These are phyloP conservation scores for Caradrina kadenii DNA, from an alignment of 2,888 invertebrate species.

Conservation along the genomic window DNA sequence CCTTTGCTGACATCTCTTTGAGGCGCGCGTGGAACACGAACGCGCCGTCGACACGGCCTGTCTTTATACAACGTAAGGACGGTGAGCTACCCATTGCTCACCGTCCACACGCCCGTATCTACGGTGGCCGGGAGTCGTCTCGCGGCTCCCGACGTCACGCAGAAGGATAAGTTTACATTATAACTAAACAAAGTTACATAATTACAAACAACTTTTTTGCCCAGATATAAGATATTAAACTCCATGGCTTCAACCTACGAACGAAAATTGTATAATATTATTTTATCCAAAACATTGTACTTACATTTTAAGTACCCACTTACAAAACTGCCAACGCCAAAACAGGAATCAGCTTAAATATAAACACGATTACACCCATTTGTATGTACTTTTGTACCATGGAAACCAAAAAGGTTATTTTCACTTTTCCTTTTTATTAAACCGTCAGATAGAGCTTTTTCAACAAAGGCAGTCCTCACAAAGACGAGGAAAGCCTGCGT, in stretches of 20 bases:
- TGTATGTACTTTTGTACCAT: constrained; percentile 18
- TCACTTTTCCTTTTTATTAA: constrained; percentile 64
- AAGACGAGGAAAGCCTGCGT: constrained; percentile 74
- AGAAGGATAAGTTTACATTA: too few species aligned
- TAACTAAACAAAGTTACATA: too few species aligned
- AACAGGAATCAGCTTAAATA: neutral
- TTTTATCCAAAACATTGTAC: neutral
- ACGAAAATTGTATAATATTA: neutral
- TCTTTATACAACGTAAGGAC: too few species aligned
- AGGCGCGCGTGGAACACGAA: too few species aligned
- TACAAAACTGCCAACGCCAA: constrained; percentile 7
- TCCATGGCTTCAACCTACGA: neutral
- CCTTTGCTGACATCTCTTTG: too few species aligned
- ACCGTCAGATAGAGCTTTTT: constrained; percentile 66
- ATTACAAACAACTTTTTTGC: too few species aligned
- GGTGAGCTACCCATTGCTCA: too few species aligned
- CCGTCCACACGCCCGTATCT: too few species aligned
- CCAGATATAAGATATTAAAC: too few species aligned
- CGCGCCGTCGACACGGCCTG: too few species aligned
- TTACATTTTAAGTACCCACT: neutral
- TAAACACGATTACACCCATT: constrained; percentile 9
- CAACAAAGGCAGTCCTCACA: constrained; percentile 75
- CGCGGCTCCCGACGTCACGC: too few species aligned
- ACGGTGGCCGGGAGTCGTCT: too few species aligned
- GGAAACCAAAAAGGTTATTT: constrained; percentile 57